Evolutionary conservation across 2,113 vertebrate species (phyloP).

Genomic region (Engystomops pustulosus): DNA sequence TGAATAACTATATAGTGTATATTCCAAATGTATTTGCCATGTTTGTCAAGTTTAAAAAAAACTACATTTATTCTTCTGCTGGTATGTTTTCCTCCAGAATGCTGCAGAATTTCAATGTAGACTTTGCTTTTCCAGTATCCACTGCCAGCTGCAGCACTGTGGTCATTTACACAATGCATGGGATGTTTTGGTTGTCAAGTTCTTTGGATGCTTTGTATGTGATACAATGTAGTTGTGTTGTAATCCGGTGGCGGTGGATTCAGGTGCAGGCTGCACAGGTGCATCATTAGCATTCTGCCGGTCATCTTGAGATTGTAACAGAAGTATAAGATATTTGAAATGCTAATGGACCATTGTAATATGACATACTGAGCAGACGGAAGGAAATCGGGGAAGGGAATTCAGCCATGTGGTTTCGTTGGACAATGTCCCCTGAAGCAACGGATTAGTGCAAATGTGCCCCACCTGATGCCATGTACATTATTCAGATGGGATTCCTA

Average conservation of each 20-base stretch:
- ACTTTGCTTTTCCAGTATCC: slow-evolving; percentile 3
- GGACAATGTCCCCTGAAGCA: slow-evolving; percentile 55
- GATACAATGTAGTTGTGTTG: slow-evolving; percentile 42
- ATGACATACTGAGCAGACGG: slow-evolving; percentile 51
- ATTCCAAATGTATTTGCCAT: neutral
- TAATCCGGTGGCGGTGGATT: slow-evolving; percentile 43
- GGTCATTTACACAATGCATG: slow-evolving; percentile 12
- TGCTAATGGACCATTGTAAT: slow-evolving; percentile 56
- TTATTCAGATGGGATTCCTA: slow-evolving; percentile 37
- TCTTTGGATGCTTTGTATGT: slow-evolving; percentile 29
- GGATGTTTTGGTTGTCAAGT: slow-evolving; percentile 3
- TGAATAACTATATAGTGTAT: too few species aligned
- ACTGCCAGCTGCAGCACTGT: slow-evolving; percentile 1
- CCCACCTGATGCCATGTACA: slow-evolving; percentile 56
- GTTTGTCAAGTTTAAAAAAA: neutral
- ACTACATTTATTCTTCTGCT: too few species aligned
- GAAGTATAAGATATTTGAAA: slow-evolving; percentile 53
- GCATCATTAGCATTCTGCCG: slow-evolving; percentile 51
- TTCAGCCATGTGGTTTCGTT: slow-evolving; percentile 51
- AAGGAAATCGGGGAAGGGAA: slow-evolving; percentile 17
- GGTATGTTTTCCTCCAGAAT: neutral
- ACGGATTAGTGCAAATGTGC: slow-evolving; percentile 51
- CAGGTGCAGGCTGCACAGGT: slow-evolving; percentile 56
- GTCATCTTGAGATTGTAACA: slow-evolving; percentile 49
- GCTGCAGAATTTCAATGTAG: neutral